phyloP scores from a whole-genome alignment of 2,113 vertebrate species.

The Apodemus speciosus region DNA sequence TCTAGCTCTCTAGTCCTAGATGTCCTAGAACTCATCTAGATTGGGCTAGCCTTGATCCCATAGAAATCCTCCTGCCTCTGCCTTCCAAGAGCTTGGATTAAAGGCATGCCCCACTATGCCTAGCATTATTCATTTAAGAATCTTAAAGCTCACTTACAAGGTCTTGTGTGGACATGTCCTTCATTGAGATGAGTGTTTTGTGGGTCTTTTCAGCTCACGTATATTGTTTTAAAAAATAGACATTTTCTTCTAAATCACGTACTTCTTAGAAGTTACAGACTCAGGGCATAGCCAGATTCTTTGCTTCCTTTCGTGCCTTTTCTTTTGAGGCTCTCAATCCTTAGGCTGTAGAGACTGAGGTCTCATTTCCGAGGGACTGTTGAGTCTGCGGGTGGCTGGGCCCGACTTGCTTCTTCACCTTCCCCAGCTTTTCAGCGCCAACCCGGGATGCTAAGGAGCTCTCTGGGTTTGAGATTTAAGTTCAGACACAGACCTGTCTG shows the following conservation, averaged over 20 bases:
- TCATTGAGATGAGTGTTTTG: not conserved
- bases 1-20: not conserved
- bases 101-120: not conserved
- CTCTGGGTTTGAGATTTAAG: not conserved
- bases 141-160: not conserved
- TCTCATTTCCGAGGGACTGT: not conserved
- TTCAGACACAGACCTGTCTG: not conserved
- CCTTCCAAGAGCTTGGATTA: not conserved
- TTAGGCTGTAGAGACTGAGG: not conserved
- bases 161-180: not conserved
- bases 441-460: too few species aligned
- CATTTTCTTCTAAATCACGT: not conserved
- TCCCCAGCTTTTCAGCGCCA: too few species aligned
- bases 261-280: not conserved
- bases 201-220: not conserved
- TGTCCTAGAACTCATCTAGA: not conserved
- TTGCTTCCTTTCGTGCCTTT: not conserved
- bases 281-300: not conserved
- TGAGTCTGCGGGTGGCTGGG: not conserved
- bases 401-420: accelerated
- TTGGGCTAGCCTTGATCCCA: not conserved
- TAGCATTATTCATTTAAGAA: not conserved
- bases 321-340: not conserved
- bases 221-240: not conserved
- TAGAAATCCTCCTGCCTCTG: not conserved